Evolutionary conservation across 2,797 vertebrate species (phyloP).

Genomic region (Iguana delicatissima): DNA sequence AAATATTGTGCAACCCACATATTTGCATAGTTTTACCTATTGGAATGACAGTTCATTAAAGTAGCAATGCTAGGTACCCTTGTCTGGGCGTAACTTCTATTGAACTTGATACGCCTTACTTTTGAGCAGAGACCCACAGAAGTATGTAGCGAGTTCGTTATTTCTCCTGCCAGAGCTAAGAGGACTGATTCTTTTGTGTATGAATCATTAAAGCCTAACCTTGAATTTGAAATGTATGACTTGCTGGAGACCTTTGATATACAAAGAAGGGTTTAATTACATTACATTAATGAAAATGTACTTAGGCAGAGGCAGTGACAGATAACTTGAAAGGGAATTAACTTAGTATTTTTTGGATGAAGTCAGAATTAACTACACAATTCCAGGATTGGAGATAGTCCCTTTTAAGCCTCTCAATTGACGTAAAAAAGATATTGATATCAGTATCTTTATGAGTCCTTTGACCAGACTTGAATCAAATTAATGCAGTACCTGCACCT

Average conservation of each 20-base stretch:
- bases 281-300: conserved; percentile 46
- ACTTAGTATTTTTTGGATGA: conserved; percentile 52
- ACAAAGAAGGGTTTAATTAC: conserved; percentile 59
- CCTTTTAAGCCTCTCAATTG: conserved; percentile 32
- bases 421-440: conserved; percentile 49
- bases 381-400: conserved; percentile 46
- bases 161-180: conserved; percentile 48
- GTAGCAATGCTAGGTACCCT: too few species aligned
- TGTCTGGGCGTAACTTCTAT: too few species aligned
- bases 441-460: conserved; percentile 3
- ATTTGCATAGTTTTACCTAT: too few species aligned
- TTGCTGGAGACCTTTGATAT: conserved; percentile 45
- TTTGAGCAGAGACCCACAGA: background rate
- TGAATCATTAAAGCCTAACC: conserved; percentile 61
- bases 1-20: too few species aligned
- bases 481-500: background rate
- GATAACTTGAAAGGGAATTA: conserved; percentile 54
- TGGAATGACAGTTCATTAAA: too few species aligned
- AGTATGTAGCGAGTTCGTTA: background rate
- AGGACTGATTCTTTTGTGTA: conserved; percentile 30
- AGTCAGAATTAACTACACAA: conserved; percentile 47
- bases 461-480: background rate
- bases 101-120: too few species aligned
- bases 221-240: conserved; percentile 63
- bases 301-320: conserved; percentile 51